phyloP scores from a whole-genome alignment of 2,888 invertebrate species.

The Agapostemon virescens region DNA sequence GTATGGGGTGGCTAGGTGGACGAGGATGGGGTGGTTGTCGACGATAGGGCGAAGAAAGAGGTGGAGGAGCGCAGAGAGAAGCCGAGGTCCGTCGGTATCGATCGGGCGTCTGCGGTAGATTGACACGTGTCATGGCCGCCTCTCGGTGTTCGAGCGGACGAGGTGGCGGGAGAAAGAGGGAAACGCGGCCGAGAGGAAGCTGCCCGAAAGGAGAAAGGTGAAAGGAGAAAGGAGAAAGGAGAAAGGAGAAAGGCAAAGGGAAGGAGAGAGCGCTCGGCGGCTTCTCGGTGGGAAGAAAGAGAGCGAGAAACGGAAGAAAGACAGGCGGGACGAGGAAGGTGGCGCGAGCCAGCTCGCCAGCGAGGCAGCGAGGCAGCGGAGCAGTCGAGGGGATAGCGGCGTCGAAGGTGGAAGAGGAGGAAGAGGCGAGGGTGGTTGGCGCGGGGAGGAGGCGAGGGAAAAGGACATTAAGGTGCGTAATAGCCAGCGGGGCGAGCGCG shows the following conservation, averaged over 20 bases:
- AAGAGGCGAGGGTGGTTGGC: conserved; percentile 62
- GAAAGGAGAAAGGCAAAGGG: conserved; percentile 19
- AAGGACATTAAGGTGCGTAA: conserved; percentile 81
- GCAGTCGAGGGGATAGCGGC: conserved; percentile 48
- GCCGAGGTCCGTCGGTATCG: conserved; percentile 79
- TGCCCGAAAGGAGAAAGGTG: conserved; percentile 37
- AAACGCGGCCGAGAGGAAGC: conserved; percentile 49
- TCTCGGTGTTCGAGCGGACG: conserved; percentile 69
- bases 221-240: conserved; percentile 32
- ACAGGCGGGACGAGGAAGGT: conserved; percentile 47
- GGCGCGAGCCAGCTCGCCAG: conserved; percentile 19
- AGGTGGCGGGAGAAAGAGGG: conserved; percentile 53
- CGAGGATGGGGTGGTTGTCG: conserved; percentile 62
- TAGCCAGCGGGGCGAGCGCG: conserved; percentile 80
- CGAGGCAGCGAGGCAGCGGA: conserved; percentile 39
- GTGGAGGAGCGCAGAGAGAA: conserved; percentile 69
- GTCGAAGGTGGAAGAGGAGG: conserved; percentile 68
- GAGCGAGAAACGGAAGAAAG: conserved; percentile 46
- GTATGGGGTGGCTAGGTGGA: conserved; percentile 53
- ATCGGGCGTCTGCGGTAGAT: conserved; percentile 80
- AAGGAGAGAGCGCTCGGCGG: neutral
- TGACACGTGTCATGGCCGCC: conserved; percentile 81
- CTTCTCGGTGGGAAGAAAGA: conserved; percentile 31
- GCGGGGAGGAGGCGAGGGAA: conserved; percentile 67
- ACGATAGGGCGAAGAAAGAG: conserved; percentile 67